A percentile compares a stretch with the other conserved stretches of the same genome.
phyloP scores from a whole-genome alignment of 2,113 vertebrate genomes.

The Theropithecus gelada region DNA sequence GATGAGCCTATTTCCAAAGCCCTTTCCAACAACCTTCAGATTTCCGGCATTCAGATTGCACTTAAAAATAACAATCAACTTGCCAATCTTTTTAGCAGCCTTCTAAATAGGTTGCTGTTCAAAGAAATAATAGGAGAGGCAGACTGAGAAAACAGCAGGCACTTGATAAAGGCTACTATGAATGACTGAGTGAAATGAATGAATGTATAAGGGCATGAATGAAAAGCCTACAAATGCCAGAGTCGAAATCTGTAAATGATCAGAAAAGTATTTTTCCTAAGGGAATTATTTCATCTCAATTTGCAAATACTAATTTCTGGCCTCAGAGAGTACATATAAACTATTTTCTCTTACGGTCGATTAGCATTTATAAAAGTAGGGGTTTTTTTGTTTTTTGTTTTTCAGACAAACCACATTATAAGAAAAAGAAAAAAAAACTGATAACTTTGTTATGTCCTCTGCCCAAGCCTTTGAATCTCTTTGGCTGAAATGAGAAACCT shows the following conservation, averaged over 20 bases:
- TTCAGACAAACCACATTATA: neutral
- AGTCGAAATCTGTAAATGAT: constrained; percentile 46
- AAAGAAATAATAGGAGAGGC: constrained; percentile 50
- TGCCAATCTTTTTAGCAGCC: neutral
- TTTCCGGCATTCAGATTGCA: neutral
- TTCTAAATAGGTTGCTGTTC: constrained; percentile 29
- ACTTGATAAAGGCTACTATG: constrained; percentile 24
- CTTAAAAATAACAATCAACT: constrained; percentile 23
- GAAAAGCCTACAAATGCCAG: constrained; percentile 11
- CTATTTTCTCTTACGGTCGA: neutral
- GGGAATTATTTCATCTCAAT: constrained; percentile 49
- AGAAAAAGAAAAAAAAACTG: neutral
- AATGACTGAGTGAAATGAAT: constrained; percentile 50
- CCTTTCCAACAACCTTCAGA: neutral
- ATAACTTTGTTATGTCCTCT: neutral
- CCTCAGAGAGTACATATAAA: neutral
- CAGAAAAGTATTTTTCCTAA: constrained; percentile 43
- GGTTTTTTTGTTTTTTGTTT: neutral
- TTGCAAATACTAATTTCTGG: constrained; percentile 54
- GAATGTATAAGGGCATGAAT: constrained; percentile 19
- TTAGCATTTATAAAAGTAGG: neutral
- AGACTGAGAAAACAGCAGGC: constrained; percentile 30
- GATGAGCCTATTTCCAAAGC: constrained; percentile 29
- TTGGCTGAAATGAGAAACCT: neutral
- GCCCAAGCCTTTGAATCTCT: neutral